Conservation (phyloP, 2,888 invertebrate genomes). For the Andrena chrysosceles region DNA sequence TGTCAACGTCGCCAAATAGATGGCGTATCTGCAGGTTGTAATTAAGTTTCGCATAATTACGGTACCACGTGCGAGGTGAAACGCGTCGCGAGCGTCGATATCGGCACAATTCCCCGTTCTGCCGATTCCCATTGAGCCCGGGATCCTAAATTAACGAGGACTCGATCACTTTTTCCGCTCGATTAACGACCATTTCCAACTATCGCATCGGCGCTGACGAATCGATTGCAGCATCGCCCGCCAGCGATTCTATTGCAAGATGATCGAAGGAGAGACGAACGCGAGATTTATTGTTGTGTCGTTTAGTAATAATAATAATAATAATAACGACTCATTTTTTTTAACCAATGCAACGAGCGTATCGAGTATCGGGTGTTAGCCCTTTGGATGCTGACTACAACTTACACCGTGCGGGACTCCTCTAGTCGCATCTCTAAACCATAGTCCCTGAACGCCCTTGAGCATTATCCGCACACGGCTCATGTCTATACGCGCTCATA, state of each 20-base stretch:
- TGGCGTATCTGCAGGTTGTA: constrained; percentile 57
- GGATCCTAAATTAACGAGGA: constrained; percentile 33
- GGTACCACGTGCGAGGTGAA: constrained; percentile 37
- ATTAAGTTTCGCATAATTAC: constrained; percentile 67
- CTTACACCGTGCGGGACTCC: no score
- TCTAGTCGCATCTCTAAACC: no score
- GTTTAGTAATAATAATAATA: no score
- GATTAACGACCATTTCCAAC: constrained; percentile 10
- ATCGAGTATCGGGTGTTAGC: no score
- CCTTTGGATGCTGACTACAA: no score
- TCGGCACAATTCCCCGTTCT: constrained; percentile 34
- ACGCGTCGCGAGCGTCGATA: constrained; percentile 33
- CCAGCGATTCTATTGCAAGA: constrained; percentile 10
- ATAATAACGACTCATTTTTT: no score
- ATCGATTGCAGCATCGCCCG: constrained; percentile 39
- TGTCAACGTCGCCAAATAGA: constrained; percentile 49
- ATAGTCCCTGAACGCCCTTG: no score
- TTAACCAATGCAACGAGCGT: no score
- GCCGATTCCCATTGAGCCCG: constrained; percentile 9
- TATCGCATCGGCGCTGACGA: constrained; percentile 26
- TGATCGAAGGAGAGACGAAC: constrained; percentile 13
- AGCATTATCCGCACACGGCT: no score
- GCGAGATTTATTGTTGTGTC: no score
- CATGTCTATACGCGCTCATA: no score
- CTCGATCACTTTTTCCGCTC: constrained; percentile 18